Evolutionary conservation across 2,113 vertebrate genomes (phyloP).

Genomic region (Cynocephalus volans): DNA sequence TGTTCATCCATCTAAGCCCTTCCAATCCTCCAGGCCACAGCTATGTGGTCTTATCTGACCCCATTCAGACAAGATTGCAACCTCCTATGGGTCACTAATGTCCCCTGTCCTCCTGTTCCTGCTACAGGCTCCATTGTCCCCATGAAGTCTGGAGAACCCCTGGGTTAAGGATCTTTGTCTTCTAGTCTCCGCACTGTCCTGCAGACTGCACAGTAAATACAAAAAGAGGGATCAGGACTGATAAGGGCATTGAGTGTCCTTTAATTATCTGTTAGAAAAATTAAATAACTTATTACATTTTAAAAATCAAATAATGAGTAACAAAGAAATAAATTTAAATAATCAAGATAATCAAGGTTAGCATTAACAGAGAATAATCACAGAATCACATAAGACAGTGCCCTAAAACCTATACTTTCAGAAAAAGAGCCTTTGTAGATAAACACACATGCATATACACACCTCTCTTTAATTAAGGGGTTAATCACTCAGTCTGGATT

Average conservation of each 20-base stretch:
- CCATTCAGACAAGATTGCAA: fast-evolving
- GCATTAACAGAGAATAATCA: neutral
- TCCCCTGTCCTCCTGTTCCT: neutral
- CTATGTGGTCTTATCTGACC: neutral
- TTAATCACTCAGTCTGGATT: neutral
- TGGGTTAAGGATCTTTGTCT: neutral
- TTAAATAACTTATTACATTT: neutral
- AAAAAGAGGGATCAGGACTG: neutral
- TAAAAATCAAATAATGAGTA: constrained; percentile 13
- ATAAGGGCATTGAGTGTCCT: neutral
- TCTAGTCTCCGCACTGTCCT: neutral
- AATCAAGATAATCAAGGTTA: neutral
- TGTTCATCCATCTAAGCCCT: neutral
- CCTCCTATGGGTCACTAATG: fast-evolving
- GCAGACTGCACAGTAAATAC: neutral
- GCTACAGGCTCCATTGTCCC: fast-evolving
- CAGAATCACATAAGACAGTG: neutral
- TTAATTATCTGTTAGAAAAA: constrained; percentile 40
- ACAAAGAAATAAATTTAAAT: neutral
- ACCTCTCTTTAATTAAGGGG: neutral
- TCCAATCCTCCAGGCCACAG: neutral
- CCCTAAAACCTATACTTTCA: neutral
- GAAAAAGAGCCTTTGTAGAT: constrained; percentile 21
- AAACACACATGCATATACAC: neutral
- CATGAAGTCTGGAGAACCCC: neutral